Conservation (phyloP, 2,888 invertebrate species). For the Caenorhabditis afra region DNA sequence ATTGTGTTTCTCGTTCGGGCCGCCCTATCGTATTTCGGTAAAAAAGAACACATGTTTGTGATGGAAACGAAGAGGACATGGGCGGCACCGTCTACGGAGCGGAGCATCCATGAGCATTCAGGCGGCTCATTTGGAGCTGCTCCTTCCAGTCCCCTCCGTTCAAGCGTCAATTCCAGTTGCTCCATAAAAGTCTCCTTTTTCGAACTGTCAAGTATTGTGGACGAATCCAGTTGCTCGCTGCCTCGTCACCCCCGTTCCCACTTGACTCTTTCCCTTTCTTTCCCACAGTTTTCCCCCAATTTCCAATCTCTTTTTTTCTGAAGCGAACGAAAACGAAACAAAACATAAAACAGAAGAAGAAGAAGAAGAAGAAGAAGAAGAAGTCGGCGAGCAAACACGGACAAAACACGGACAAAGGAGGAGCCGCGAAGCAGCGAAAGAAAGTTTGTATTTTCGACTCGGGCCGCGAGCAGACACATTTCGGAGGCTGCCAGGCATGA, state of each 20-base stretch:
- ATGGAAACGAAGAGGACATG: constrained; percentile 24
- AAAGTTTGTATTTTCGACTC: constrained; percentile 24
- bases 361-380: constrained; percentile 12
- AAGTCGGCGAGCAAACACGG: constrained; percentile 36
- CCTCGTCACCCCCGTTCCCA: neutral
- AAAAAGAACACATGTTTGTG: constrained; percentile 39
- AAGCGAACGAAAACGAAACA: constrained; percentile 18
- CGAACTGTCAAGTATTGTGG: neutral
- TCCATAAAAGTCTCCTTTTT: neutral
- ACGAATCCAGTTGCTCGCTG: neutral
- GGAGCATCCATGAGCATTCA: neutral
- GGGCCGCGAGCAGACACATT: constrained; percentile 23
- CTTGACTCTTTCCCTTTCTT: neutral
- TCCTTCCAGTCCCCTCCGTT: too few relatives aligned
- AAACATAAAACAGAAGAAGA: constrained; percentile 1
- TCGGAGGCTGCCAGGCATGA: constrained; percentile 36
- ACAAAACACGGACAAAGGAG: constrained; percentile 18
- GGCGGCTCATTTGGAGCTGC: neutral
- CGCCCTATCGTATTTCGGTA: constrained; percentile 53
- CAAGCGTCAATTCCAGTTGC: neutral
- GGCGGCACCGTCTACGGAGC: neutral
- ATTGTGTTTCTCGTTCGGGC: constrained; percentile 35
- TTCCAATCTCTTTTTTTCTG: neutral
- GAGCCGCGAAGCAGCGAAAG: neutral
- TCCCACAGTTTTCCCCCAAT: neutral